Evolutionary conservation across 2,113 vertebrate genomes (phyloP), one percentile per base, ranked within the genome.

Genomic region (Engraulis encrasicolus): DNA sequence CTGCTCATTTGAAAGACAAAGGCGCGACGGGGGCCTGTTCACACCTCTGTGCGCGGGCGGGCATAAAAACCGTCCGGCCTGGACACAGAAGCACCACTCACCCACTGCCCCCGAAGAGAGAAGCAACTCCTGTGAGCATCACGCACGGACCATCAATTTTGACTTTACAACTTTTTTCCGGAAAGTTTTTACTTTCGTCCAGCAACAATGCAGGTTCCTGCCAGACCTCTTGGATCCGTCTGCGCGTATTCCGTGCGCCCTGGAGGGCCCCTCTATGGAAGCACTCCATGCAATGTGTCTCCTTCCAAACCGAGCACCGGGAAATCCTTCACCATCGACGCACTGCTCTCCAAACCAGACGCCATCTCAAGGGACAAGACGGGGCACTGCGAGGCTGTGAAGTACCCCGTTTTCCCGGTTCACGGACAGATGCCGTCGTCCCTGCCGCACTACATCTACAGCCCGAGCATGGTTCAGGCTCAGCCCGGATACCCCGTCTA

Each of bases 261-360:
- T 89, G 89, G 92, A 89, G 90, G 89, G 78, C 20, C 90, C 15
- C 85, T 90, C 81, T 91, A 88, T 80, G 82, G 52, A 9, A 86
- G 84, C 36, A 87, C 50, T 78, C 89, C 82, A 27, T 90, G 90
- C 81, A 38, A 82, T 18, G 45, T 84, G 0, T 61, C 81, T 0
- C 2, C 83, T 2, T 23, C 90, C 6, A 92, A 94, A 82, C 86
- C 93, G 1, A 36, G 82, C 50, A 80, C 77, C 23, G 90, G 94
- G 1, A 96, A 94, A 81, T 94, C 94, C 2, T 96, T 96, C 91
- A 96, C 94, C 3, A 96, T 96, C 36, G 95, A 95, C 2, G 94
- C 95, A 11, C 82, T 96, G 52, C 94, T 96, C 18, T 93, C 94
- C 36, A 93, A 91, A 23, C 85, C 93, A 2, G 93, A 91, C 34